These are phyloP conservation scores for Narcine bancroftii DNA, from an alignment of 2,113 vertebrate species.

Conservation along the genomic window DNA sequence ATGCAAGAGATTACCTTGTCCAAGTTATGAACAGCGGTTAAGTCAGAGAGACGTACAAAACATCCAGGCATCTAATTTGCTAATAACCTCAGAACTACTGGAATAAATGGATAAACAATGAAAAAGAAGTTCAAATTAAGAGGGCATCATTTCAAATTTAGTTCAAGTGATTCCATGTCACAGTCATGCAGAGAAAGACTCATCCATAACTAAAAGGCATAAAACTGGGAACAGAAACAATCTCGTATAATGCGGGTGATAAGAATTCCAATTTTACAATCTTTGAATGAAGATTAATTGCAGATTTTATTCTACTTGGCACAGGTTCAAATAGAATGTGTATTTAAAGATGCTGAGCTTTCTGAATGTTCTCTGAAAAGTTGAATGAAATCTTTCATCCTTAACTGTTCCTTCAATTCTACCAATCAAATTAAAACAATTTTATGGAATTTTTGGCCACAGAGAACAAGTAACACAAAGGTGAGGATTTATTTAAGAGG, in stretches of 20 bases:
- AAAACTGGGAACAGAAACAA: slow-evolving; percentile 31
- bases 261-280: slow-evolving; percentile 30
- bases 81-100: background rate
- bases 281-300: slow-evolving; percentile 29
- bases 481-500: no score
- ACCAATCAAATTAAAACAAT: background rate
- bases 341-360: background rate
- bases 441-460: no score
- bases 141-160: slow-evolving; percentile 29
- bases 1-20: background rate
- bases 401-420: background rate
- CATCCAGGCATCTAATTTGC: background rate
- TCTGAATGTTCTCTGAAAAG: background rate
- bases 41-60: background rate
- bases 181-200: background rate
- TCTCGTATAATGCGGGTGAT: slow-evolving; percentile 10
- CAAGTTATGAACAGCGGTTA: background rate
- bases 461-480: no score
- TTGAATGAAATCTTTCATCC: background rate
- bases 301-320: slow-evolving; percentile 17
- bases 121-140: slow-evolving; percentile 18
- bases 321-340: slow-evolving; percentile 6
- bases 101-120: slow-evolving; percentile 26
- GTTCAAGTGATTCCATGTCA: slow-evolving; percentile 1
- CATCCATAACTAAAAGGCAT: background rate